phyloP scores from a whole-genome alignment of 2,113 vertebrate species.

The Calidris pugnax region DNA sequence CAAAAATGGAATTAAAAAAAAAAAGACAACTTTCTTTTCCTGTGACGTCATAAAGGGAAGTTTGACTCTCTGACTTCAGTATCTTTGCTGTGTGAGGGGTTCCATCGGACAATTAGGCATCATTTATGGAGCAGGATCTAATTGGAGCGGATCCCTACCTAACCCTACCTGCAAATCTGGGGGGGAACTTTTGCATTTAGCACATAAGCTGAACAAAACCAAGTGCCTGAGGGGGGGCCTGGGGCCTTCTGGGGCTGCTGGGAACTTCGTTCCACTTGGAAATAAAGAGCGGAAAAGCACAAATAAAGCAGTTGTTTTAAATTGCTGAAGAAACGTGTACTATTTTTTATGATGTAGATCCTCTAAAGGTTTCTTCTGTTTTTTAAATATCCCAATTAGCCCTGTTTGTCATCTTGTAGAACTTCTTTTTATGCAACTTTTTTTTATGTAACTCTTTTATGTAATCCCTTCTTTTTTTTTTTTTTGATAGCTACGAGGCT shows the following conservation, averaged over 20 bases:
- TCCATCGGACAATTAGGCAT: neutral
- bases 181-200: neutral
- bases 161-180: neutral
- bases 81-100: neutral
- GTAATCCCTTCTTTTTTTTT: neutral
- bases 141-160: neutral
- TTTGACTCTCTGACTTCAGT: neutral
- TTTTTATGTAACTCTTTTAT: neutral
- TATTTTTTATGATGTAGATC: neutral
- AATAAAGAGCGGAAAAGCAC: neutral
- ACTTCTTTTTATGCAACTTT: neutral
- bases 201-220: neutral
- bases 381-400: neutral
- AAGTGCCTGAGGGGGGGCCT: neutral
- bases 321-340: neutral
- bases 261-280: neutral
- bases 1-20: neutral
- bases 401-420: neutral
- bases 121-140: fast-evolving
- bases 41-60: neutral
- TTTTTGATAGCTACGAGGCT: neutral
- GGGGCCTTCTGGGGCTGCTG: neutral
- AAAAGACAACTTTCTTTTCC: neutral
- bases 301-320: neutral
- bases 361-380: neutral